Evolutionary conservation across 2,888 invertebrate genomes (phyloP), one percentile per base, ranked within the genome.

Genomic region (Microctonus aethiopoides): DNA sequence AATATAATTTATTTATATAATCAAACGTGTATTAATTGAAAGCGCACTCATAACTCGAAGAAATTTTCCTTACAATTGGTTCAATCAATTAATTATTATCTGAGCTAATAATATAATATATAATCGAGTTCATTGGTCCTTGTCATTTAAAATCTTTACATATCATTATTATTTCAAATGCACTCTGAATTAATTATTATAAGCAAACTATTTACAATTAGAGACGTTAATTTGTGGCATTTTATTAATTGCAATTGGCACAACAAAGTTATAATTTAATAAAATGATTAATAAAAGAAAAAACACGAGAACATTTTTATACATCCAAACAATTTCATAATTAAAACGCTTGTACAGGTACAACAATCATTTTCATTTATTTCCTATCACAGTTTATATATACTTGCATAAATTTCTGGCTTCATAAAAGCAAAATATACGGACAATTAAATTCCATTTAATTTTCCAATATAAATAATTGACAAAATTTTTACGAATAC

Each of bases 301-400:
- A 20, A 20, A 1, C 16, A 16, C 4, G 41, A 46, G 16, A 46
- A 7, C 16, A 46, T 46, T 29, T 29, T n/a, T n/a, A n/a, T 46
- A 62, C 62, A 41, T 46, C 13, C 24, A n/a, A 32, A 20, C 22
- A 24, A 51, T 11, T 32, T 32, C 39, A 62, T 41, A 62, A 62
- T 46, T 46, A n/a, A n/a, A 62, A 32, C 52, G 34, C n/a, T 63
- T 32, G 46, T 56, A 65, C 65, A 65, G 65, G 65, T 65, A 65
- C 65, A 22, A 24, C 52, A 65, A 65, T 65, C 10, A 65, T 65
- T 63, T 36, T 22, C 29, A 56, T 65, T 26, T 20, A 39, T 56
- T 22, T 56, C 36, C 65, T 65, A 65, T 65, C 65, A 65, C 65
- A 65, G 65, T 54, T 41, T 26, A n/a, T n/a, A n/a, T n/a, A n/a